These are phyloP conservation scores for Leptinotarsa haldemani DNA, from an alignment of 2,888 invertebrate species.

Conservation along the genomic window DNA sequence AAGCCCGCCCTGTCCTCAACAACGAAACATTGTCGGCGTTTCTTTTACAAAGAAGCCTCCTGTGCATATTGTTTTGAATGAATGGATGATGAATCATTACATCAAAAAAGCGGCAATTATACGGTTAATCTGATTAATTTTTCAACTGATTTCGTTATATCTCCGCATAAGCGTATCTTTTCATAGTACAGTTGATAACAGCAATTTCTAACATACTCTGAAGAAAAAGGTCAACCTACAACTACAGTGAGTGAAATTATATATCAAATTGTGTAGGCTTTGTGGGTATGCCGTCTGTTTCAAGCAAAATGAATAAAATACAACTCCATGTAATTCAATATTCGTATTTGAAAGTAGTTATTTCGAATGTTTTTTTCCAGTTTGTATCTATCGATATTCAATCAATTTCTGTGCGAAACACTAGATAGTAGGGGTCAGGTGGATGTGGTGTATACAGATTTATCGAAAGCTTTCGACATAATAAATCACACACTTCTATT, in stretches of 20 bases:
- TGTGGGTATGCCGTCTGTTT: too few relatives aligned
- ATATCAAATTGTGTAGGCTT: too few relatives aligned
- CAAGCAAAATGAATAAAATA: too few relatives aligned
- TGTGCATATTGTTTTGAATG: constrained; percentile 49
- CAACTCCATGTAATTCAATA: too few relatives aligned
- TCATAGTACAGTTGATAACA: constrained; percentile 47
- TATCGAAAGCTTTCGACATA: too few relatives aligned
- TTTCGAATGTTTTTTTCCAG: too few relatives aligned
- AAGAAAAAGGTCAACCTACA: neutral
- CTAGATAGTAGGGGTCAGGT: too few relatives aligned
- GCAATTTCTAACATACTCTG: neutral
- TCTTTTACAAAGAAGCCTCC: constrained; percentile 35
- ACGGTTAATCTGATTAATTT: constrained; percentile 52
- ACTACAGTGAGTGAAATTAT: neutral
- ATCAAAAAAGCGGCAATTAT: constrained; percentile 51
- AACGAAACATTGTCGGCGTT: constrained; percentile 32
- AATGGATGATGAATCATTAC: constrained; percentile 52
- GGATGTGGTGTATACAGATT: too few relatives aligned
- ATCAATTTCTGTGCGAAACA: too few relatives aligned
- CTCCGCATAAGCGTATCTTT: constrained; percentile 55
- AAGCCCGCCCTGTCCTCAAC: constrained; percentile 22
- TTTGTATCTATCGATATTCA: too few relatives aligned
- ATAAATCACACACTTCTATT: too few relatives aligned
- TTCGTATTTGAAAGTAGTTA: too few relatives aligned
- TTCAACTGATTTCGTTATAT: constrained; percentile 58